phyloP scores from a whole-genome alignment of 2,113 vertebrate genomes.

The Saguinus midas region DNA sequence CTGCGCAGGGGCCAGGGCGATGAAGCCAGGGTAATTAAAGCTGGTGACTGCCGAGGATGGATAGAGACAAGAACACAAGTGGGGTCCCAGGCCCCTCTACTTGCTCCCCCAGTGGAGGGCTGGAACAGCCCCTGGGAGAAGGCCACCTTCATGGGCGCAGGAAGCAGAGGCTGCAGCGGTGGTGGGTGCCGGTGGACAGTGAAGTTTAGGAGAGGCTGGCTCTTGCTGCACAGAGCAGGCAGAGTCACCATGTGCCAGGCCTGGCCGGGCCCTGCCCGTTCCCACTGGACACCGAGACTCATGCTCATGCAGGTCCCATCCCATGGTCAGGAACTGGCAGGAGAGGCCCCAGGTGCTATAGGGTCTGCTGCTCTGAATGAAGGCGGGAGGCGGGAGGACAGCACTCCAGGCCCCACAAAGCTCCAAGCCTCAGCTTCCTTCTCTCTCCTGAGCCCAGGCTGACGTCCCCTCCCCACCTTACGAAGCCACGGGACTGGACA shows the following conservation, averaged over 20 bases:
- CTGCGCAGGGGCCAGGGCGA: neutral
- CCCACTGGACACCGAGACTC: too few species aligned
- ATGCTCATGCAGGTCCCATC: neutral
- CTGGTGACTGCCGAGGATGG: neutral
- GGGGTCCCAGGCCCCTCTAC: neutral
- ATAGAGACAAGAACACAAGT: neutral
- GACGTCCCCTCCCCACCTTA: neutral
- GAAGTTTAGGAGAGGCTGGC: neutral
- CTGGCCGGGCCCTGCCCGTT: neutral
- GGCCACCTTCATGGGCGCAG: neutral
- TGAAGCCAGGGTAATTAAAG: neutral
- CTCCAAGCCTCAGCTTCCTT: neutral
- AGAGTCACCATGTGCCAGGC: neutral
- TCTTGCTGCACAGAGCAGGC: neutral
- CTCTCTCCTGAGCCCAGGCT: accelerated
- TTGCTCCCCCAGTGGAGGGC: neutral
- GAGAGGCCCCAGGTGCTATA: neutral
- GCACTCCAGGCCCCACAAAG: neutral
- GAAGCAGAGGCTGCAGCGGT: neutral
- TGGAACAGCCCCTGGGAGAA: neutral
- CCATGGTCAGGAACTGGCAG: accelerated
- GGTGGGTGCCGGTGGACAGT: too few species aligned
- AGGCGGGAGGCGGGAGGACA: accelerated
- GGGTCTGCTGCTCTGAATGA: neutral
- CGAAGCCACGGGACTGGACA: neutral